A percentile compares a stretch with the other conserved stretches of the same genome.
These are phyloP conservation scores for Rhinolophus ferrumequinum DNA, from an alignment of 2,113 vertebrate genomes.

Conservation along the genomic window DNA sequence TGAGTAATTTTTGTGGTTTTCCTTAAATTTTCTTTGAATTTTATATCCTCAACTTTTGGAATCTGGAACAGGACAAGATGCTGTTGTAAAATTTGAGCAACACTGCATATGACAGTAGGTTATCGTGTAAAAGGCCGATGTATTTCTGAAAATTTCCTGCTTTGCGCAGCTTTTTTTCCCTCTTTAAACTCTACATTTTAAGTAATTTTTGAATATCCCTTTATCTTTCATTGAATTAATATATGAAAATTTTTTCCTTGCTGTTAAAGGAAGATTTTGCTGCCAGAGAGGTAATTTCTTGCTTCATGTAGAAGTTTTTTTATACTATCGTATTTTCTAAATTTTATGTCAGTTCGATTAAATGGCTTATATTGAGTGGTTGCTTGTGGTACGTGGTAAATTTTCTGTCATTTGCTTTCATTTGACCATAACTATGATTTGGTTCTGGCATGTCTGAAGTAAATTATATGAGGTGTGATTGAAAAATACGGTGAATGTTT, in stretches of 20 bases:
- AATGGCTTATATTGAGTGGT: neutral
- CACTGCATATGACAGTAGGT: neutral
- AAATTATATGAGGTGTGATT: neutral
- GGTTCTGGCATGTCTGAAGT: neutral
- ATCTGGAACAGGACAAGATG: neutral
- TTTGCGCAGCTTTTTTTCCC: neutral
- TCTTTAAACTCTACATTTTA: neutral
- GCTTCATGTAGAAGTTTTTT: neutral
- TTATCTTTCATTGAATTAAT: constrained; percentile 45
- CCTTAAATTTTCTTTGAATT: neutral
- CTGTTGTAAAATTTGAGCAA: neutral
- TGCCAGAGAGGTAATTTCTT: neutral
- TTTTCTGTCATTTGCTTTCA: neutral
- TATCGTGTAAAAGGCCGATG: neutral
- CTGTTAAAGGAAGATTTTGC: constrained; percentile 24
- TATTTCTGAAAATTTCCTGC: neutral
- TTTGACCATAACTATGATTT: neutral
- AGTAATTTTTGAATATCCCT: neutral
- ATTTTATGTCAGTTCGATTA: neutral
- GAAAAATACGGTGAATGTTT: too few species aligned
- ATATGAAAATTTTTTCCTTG: constrained; percentile 47
- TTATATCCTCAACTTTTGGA: neutral
- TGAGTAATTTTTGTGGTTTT: constrained; percentile 23
- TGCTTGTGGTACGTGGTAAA: neutral
- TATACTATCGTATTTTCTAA: neutral